Evolutionary conservation across 1,140 invertebrate genomes (phyloP).

Genomic region (Latrodectus geometricus): DNA sequence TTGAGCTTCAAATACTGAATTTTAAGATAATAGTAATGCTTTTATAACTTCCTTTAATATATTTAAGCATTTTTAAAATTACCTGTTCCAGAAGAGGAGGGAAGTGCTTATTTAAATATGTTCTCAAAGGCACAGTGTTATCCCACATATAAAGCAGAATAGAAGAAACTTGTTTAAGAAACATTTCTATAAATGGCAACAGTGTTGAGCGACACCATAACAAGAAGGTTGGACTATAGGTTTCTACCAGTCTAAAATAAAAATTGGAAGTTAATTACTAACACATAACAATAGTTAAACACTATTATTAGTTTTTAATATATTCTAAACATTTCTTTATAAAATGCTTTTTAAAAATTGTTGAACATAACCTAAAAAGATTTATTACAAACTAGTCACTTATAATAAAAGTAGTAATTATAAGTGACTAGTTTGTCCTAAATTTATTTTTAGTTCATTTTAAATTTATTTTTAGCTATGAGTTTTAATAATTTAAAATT

Average conservation of each 20-base stretch:
- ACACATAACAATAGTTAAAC: background rate
- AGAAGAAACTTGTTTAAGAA: constrained; percentile 14
- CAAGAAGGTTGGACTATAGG: constrained; percentile 9
- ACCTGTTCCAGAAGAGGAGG: constrained; percentile 36
- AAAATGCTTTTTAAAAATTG: background rate
- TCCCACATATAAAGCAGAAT: constrained; percentile 25
- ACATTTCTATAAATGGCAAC: constrained; percentile 23
- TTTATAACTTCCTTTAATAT: background rate
- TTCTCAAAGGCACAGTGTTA: constrained; percentile 19
- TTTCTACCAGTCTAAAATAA: constrained; percentile 23
- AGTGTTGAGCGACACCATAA: background rate
- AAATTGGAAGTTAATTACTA: background rate
- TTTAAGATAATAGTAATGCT: background rate
- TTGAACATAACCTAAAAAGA: background rate
- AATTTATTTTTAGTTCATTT: too few relatives aligned
- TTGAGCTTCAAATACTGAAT: background rate
- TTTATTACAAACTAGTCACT: background rate
- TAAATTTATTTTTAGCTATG: too few relatives aligned
- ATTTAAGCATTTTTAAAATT: background rate
- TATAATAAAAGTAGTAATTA: too few relatives aligned
- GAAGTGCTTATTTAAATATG: constrained; percentile 17
- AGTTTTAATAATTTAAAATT: too few relatives aligned
- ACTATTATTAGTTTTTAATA: background rate
- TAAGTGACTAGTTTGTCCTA: too few relatives aligned
- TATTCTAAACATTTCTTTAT: background rate